Evolutionary conservation across 2,797 vertebrate species (phyloP).

Genomic region (Melanotaenia boesemani): DNA sequence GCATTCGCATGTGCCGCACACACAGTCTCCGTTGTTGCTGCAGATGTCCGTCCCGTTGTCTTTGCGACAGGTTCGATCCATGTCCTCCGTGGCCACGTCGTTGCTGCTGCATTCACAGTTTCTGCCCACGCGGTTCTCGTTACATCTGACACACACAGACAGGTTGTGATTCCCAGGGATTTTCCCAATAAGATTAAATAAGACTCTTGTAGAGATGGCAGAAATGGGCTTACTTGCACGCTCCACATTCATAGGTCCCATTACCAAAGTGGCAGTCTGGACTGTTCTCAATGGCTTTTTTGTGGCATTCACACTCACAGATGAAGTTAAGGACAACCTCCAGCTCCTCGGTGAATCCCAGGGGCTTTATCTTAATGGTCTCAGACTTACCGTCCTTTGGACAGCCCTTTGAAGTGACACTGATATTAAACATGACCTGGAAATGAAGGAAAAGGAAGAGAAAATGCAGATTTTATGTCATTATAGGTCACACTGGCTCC

Average conservation of each 20-base stretch:
- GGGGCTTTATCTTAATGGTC: conserved; percentile 93
- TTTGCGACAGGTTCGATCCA: conserved; percentile 94
- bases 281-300: conserved; percentile 83
- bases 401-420: conserved; percentile 92
- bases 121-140: conserved; percentile 92
- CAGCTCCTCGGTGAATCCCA: conserved; percentile 97
- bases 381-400: conserved; percentile 86
- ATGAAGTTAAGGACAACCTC: conserved; percentile 91
- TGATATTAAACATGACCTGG: conserved; percentile 94
- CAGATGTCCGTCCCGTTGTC: conserved; percentile 96
- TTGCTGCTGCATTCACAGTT: conserved; percentile 96
- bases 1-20: conserved; percentile 96
- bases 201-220: background rate
- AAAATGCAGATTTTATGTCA: background rate
- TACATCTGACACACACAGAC: conserved; percentile 83
- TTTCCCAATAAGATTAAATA: background rate
- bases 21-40: conserved; percentile 97
- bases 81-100: conserved; percentile 94
- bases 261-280: conserved; percentile 88
- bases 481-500: no score
- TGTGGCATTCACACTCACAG: conserved; percentile 93
- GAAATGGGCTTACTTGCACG: conserved; percentile 89
- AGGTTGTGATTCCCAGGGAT: background rate
- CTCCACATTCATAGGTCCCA: conserved; percentile 95
- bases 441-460: background rate